A percentile compares a stretch with the other conserved stretches of the same genome.
Conservation (phyloP, 2,797 vertebrate species). For the Gymnocypris eckloni region DNA sequence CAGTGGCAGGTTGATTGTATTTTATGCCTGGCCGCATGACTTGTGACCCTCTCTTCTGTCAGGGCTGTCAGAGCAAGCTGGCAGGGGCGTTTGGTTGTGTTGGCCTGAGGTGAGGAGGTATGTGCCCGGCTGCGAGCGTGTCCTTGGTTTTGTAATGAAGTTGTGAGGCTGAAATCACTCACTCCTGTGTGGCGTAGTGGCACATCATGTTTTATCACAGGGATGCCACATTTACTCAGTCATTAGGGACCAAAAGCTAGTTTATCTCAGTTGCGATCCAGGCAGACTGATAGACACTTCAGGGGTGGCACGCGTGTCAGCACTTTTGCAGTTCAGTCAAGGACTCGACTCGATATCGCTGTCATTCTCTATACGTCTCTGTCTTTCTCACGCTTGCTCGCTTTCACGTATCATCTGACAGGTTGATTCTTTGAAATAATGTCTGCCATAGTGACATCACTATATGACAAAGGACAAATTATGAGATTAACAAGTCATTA, state of each 20-base stretch:
- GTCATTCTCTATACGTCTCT: constrained; percentile 60
- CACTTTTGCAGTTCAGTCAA: constrained; percentile 81
- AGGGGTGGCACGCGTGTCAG: constrained; percentile 74
- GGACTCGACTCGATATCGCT: constrained; percentile 70
- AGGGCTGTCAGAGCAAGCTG: constrained; percentile 53
- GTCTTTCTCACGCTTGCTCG: constrained; percentile 16
- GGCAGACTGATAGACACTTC: constrained; percentile 77
- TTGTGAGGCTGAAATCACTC: constrained; percentile 63
- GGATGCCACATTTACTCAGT: constrained; percentile 65
- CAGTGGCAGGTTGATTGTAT: constrained; percentile 55
- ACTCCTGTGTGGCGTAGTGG: constrained; percentile 54
- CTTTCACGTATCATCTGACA: neutral
- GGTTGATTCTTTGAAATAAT: constrained; percentile 35
- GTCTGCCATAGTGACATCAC: constrained; percentile 30
- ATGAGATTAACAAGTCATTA: constrained; percentile 20
- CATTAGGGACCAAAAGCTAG: constrained; percentile 67
- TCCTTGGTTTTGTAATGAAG: constrained; percentile 70
- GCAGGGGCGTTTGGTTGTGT: constrained; percentile 43
- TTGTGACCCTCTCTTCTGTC: constrained; percentile 50
- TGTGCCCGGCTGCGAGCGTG: constrained; percentile 49
- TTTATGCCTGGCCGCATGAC: constrained; percentile 53
- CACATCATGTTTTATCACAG: constrained; percentile 63
- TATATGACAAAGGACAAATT: neutral
- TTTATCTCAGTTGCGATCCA: constrained; percentile 67
- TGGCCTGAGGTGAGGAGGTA: constrained; percentile 52